phyloP scores from a whole-genome alignment of 2,797 vertebrate species.

The Trachops cirrhosus region DNA sequence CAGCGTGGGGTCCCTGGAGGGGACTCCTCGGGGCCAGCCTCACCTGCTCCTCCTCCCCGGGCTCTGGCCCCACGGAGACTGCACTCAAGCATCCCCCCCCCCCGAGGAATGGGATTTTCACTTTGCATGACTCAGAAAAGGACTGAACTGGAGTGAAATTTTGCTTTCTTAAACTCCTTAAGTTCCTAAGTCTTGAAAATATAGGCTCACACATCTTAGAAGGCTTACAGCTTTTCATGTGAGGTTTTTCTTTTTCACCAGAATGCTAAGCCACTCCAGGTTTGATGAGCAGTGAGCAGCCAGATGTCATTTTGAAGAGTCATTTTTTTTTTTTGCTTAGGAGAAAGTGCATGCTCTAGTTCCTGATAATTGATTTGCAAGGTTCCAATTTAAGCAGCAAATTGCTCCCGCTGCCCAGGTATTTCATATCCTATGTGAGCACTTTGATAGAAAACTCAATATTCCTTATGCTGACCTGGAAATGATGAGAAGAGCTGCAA shows the following conservation, averaged over 20 bases:
- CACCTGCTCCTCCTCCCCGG: not conserved
- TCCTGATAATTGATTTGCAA: constrained; percentile 62
- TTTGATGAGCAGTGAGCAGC: not conserved
- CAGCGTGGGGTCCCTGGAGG: rapidly evolving
- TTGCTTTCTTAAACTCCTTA: not conserved
- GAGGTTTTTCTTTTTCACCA: constrained; percentile 24
- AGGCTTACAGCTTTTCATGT: constrained; percentile 59
- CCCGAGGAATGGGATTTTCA: not conserved
- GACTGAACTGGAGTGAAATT: constrained; percentile 10
- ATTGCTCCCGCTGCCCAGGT: constrained; percentile 28
- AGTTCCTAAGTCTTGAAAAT: constrained; percentile 39
- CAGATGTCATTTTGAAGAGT: constrained; percentile 55
- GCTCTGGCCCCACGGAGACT: not conserved
- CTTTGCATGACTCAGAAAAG: not conserved
- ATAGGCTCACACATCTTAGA: not conserved
- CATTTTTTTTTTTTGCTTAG: not conserved
- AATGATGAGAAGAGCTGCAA: not conserved
- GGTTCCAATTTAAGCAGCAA: constrained; percentile 63
- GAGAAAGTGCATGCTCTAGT: constrained; percentile 41
- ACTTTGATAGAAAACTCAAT: constrained; percentile 45
- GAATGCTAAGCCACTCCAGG: not conserved
- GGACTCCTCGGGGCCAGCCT: too few relatives aligned
- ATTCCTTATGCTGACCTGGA: constrained; percentile 33
- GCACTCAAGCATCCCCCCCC: not conserved
- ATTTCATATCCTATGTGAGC: constrained; percentile 31